Percentiles rank a stretch among this genome's conserved stretches.
Evolutionary conservation across 2,888 invertebrate genomes (phyloP).

Genomic region (Drosophila diplacantha): DNA sequence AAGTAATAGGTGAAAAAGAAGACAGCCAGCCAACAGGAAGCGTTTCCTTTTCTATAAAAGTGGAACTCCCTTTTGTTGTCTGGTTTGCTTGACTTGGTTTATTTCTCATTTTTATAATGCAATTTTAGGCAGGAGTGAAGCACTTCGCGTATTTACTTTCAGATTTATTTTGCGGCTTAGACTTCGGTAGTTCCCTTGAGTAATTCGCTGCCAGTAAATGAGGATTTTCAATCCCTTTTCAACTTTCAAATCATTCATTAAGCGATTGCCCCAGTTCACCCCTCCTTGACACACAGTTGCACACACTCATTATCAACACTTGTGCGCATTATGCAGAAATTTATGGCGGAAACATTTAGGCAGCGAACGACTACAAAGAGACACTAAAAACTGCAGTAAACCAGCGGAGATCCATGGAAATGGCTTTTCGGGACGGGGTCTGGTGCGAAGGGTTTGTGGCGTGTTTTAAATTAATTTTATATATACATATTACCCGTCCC

Average conservation of each 20-base stretch:
- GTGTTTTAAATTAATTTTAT: slow-evolving; percentile 27
- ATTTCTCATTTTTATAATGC: no score
- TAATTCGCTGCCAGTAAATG: no score
- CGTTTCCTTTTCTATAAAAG: no score
- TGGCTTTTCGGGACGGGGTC: slow-evolving; percentile 10
- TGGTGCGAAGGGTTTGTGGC: slow-evolving; percentile 34
- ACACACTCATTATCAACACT: slow-evolving; percentile 56
- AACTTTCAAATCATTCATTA: neutral
- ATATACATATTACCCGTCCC: slow-evolving; percentile 15
- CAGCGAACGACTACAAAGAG: slow-evolving; percentile 40
- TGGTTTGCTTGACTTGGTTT: no score
- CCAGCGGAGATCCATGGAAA: slow-evolving; percentile 39
- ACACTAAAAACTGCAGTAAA: slow-evolving; percentile 51
- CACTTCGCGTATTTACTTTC: no score
- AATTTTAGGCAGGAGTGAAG: no score
- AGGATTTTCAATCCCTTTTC: neutral
- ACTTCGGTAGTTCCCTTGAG: no score
- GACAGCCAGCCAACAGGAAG: no score
- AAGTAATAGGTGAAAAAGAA: no score
- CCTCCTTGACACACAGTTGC: slow-evolving; percentile 1
- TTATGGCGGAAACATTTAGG: slow-evolving; percentile 56
- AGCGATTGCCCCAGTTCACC: neutral
- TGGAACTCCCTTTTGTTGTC: no score
- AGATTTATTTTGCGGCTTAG: no score
- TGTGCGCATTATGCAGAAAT: slow-evolving; percentile 53